Evolutionary conservation across 2,888 invertebrate genomes (phyloP), one percentile per base, ranked within the genome.

Genomic region (Alloscopus bannaensis): DNA sequence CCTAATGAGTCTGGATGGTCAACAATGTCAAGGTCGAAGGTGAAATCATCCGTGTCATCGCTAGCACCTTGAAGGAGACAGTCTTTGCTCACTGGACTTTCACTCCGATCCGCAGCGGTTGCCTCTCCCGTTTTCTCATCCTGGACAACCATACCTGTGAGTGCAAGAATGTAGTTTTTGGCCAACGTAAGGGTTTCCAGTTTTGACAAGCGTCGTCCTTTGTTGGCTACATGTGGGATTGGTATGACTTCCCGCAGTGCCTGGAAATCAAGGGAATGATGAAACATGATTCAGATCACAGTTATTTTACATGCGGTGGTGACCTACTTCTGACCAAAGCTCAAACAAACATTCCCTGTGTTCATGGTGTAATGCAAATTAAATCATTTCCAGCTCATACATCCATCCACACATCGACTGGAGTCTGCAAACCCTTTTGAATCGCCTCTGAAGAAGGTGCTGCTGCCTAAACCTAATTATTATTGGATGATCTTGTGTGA

Each of bases 101-200:
- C 81, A 81, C 80, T 81, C 28, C 80, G 42, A 40, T 78, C 83
- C 64, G 70, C 84, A 42, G 80, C 79, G 42, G 68, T 66, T 2
- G 77, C 77, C 11, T 84, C 85, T 24, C 72, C 80, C 47, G 76
- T 82, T 52, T 83, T 83, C 29, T 86, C 86, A 11, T 86, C 85
- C 26, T 83, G 83, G 28, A 86, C 86, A 36, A 86, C 85, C 85
- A 86, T 85, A 18, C 85, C 85, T 13, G 86, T 86, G 65, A 86
- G 84, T 60, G 86, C 86, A 20, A 86, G 83, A 71, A 86, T 86
- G 83, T 86, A 86, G 76, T 86, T 86, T 73, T 86, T 86, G 82
- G 86, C 86, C 75, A 86, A 65, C 42, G 86, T 86, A n/a, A 86
- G 80, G 18, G 86, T 86, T 77, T 86, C 86, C 29, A 86, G 81